A percentile compares a stretch with the other conserved stretches of the same genome.
Conservation (phyloP, 1,140 invertebrate species). For the Neodiprion lecontei region DNA sequence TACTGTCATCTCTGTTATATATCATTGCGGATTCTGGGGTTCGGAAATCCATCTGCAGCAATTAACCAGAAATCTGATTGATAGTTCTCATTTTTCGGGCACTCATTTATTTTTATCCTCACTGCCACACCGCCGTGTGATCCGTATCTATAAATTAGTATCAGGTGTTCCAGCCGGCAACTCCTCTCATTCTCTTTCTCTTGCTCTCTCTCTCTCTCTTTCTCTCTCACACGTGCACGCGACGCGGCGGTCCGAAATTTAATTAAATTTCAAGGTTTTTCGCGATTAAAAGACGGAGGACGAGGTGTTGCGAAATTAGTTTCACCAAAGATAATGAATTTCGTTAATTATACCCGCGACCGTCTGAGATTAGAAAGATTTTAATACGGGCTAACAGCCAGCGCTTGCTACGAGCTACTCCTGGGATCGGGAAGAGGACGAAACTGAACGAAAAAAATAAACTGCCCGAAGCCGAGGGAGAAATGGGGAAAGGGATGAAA, state of each 20-base stretch:
- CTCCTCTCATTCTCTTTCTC: not conserved
- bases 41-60: too few species aligned
- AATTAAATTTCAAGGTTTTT: constrained; percentile 65
- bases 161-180: not conserved
- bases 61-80: too few species aligned
- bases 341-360: constrained; percentile 56
- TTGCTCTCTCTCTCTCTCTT: constrained; percentile 43
- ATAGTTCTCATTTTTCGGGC: not conserved
- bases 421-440: constrained; percentile 1
- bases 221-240: not conserved
- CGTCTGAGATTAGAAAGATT: constrained; percentile 9
- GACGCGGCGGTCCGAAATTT: constrained; percentile 55
- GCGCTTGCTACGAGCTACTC: too few species aligned
- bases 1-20: too few species aligned
- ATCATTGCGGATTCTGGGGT: too few species aligned
- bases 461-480: constrained; percentile 24
- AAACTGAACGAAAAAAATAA: constrained; percentile 11
- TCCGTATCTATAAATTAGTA: not conserved
- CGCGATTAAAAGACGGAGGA: constrained; percentile 58
- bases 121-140: not conserved
- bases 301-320: constrained; percentile 58
- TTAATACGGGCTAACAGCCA: not conserved
- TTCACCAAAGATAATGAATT: constrained; percentile 60
- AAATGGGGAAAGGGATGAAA: constrained; percentile 12
- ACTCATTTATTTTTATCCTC: not conserved